Base-by-base conservation (phyloP, 1,140 invertebrate genomes). In the Trichogramma pretiosum region DNA sequence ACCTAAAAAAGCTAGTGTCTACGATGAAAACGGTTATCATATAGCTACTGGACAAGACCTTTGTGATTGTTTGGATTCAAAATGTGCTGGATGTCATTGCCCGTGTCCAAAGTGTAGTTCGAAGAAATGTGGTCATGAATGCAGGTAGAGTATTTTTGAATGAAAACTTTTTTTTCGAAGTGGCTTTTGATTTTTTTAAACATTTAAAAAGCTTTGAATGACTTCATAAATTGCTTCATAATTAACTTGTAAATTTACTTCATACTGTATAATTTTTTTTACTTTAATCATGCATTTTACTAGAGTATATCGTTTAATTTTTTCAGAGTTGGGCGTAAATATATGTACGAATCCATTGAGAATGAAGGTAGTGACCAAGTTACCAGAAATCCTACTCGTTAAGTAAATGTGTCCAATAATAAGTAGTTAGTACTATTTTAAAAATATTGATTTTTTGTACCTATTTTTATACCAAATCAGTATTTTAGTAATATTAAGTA, bases 41-140 rank as follows among this genome's bases (percentile, higher is more conserved):
- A 73, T 54, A 21, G 73, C 44, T 32, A 77, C 78, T 19, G 77
- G 79, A 5, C 64, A 72, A 37, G 83, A 90, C 68, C 52, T 89
- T 1, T 91, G 88, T 59, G 88, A 91, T 64, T 91, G 88, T 60
- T 64, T 89, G 17, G 75, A 79, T 43, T 61, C 70, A 34, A 67
- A 69, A 7, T 91, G 88, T 57, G 67, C 77, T 2, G 88, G 88
- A 1, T 91, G 88, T 68, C 85, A 87, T 62, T 85, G 84, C 63
- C 81, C 83, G 1, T 91, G 87, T 61, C 57, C 72, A 1, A 87
- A 84, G 68, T 91, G 88, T 56, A 53, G 48, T 9, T 81, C 79
- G 0, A 48, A 57, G 3, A 83, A 82, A 60, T 83, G 81, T 65
- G 80, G 75, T 11, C 70, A 74, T 38, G 79, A 82, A 41, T 83